These are phyloP conservation scores for Alviniconcha marisindica DNA, from an alignment of 1,140 invertebrate species.

Conservation along the genomic window DNA sequence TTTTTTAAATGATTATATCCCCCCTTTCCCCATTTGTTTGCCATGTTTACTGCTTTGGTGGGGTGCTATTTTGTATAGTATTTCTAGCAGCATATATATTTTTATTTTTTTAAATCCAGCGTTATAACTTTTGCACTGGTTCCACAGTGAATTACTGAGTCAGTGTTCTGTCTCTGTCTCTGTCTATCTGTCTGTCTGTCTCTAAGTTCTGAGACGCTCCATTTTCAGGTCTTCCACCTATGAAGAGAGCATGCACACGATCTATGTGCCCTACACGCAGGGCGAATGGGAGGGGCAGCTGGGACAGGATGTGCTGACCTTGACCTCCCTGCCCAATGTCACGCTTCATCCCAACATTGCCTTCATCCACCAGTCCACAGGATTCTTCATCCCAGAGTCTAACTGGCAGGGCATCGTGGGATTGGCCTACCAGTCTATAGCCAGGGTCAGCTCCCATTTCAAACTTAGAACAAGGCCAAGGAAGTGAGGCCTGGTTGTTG, in stretches of 20 bases:
- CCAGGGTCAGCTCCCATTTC: constrained; percentile 61
- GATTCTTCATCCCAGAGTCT: constrained; percentile 76
- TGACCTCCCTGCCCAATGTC: constrained; percentile 61
- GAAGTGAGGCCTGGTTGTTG: background rate
- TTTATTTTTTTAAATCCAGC: too few relatives aligned
- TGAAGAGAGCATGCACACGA: constrained; percentile 46
- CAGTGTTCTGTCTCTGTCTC: background rate
- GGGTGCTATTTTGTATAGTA: too few relatives aligned
- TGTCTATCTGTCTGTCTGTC: background rate
- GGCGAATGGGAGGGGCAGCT: constrained; percentile 76
- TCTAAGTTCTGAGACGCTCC: background rate
- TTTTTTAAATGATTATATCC: too few relatives aligned
- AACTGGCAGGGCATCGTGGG: constrained; percentile 78
- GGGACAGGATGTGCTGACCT: constrained; percentile 69
- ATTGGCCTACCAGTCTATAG: constrained; percentile 75
- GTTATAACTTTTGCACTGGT: too few relatives aligned
- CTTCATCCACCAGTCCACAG: constrained; percentile 72
- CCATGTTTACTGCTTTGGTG: too few relatives aligned
- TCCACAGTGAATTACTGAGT: too few relatives aligned
- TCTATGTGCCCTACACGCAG: constrained; percentile 73
- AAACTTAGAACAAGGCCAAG: background rate
- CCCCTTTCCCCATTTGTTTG: too few relatives aligned
- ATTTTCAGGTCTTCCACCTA: constrained; percentile 66
- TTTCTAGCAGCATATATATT: too few relatives aligned
- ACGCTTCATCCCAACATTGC: constrained; percentile 69